Conservation (phyloP, 1,140 invertebrate species). For the Druon quercuslanigerum region DNA sequence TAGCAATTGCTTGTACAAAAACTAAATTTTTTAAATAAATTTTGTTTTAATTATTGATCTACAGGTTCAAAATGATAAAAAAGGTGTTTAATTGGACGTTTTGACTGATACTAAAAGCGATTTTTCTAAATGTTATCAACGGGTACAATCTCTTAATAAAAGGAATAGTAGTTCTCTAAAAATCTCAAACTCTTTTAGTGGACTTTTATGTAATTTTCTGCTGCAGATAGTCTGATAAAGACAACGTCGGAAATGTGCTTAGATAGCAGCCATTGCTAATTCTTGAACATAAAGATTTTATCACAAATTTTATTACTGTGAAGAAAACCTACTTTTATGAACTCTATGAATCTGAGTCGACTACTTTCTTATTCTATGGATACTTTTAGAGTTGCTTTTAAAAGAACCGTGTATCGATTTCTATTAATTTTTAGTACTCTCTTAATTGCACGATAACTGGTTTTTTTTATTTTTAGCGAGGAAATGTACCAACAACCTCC, state of each 20-base stretch:
- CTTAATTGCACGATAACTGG: neutral
- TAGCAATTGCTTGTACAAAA: too few species aligned
- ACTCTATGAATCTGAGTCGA: neutral
- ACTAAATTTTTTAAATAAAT: too few species aligned
- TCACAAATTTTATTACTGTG: conserved; percentile 9
- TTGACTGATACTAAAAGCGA: too few species aligned
- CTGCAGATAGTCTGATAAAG: conserved; percentile 6
- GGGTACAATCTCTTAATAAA: neutral
- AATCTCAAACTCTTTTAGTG: neutral
- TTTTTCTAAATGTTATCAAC: too few species aligned
- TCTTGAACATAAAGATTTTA: conserved; percentile 22
- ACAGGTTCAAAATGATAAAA: too few species aligned
- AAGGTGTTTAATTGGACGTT: too few species aligned
- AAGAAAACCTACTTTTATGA: neutral
- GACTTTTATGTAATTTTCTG: neutral
- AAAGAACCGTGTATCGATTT: neutral
- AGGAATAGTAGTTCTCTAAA: conserved; percentile 1
- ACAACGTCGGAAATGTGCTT: conserved; percentile 6
- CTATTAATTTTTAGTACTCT: neutral
- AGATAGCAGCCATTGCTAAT: conserved; percentile 15
- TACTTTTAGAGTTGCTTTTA: neutral
- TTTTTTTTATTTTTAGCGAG: conserved; percentile 59
- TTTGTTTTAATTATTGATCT: too few species aligned
- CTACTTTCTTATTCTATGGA: neutral
- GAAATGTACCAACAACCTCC: conserved; percentile 60